Evolutionary conservation across 2,888 invertebrate genomes (phyloP).

Genomic region (Pristionchus fissidentatus): DNA sequence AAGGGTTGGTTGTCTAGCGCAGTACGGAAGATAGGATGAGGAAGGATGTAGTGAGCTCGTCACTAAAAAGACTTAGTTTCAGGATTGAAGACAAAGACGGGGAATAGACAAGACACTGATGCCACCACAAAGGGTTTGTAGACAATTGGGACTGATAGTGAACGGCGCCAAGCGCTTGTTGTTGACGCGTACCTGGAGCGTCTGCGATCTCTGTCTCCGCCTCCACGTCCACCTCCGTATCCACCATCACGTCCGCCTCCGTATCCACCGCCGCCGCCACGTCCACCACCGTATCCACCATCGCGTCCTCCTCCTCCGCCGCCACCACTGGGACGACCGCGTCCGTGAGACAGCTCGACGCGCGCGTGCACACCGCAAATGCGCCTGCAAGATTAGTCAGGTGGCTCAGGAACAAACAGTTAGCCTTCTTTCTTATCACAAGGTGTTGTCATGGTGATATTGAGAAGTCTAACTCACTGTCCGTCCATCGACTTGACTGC

Average conservation of each 20-base stretch:
- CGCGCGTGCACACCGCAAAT: constrained; percentile 77
- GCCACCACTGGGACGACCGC: constrained; percentile 75
- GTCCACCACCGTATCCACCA: constrained; percentile 48
- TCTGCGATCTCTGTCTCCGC: constrained; percentile 55
- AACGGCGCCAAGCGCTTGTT: no score
- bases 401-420: background rate
- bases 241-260: constrained; percentile 67
- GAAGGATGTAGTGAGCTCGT: background rate
- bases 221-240: constrained; percentile 45
- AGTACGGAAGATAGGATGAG: constrained; percentile 40
- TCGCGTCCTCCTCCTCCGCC: constrained; percentile 59
- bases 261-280: constrained; percentile 75
- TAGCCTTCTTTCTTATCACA: background rate
- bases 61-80: background rate
- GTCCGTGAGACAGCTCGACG: constrained; percentile 77
- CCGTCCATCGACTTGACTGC: constrained; percentile 77
- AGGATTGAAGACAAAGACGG: background rate
- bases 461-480: constrained; percentile 80
- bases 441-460: background rate
- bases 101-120: no score
- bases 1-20: background rate
- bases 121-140: no score
- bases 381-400: constrained; percentile 68
- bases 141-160: no score
- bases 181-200: constrained; percentile 48